Percentiles rank a stretch among this genome's conserved stretches.
Conservation (phyloP, 1,140 invertebrate species). For the Cepaea nemoralis region DNA sequence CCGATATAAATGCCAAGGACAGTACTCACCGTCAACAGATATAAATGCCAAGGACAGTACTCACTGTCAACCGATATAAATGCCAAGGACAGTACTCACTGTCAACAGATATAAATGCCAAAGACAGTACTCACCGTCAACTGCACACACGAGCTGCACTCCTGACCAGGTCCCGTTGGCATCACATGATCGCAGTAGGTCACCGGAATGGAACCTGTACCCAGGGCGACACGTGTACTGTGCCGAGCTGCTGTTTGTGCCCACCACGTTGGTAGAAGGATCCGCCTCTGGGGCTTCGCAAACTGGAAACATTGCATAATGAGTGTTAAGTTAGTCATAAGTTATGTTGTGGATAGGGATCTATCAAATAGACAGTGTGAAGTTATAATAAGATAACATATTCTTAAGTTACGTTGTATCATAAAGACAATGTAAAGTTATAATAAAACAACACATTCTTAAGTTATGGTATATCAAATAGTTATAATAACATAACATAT, state of each 20-base stretch:
- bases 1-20: too few species aligned
- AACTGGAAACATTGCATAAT: conserved; percentile 4
- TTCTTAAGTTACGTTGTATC: too few species aligned
- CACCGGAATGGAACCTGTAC: conserved; percentile 37
- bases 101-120: neutral
- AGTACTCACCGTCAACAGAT: too few species aligned
- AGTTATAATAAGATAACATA: too few species aligned
- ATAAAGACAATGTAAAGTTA: too few species aligned
- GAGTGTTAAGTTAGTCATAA: neutral
- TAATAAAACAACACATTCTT: too few species aligned
- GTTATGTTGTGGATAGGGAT: neutral
- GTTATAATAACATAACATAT: too few species aligned
- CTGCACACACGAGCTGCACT: conserved; percentile 29
- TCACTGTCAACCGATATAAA: too few species aligned
- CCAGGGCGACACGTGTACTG: conserved; percentile 41
- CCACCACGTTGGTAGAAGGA: conserved; percentile 23
- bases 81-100: too few species aligned
- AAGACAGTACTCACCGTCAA: conserved; percentile 39
- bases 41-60: too few species aligned
- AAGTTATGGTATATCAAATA: too few species aligned
- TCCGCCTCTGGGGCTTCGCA: conserved; percentile 21
- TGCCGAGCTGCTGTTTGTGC: conserved; percentile 23
- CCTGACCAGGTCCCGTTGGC: conserved; percentile 44
- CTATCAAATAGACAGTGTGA: too few species aligned
- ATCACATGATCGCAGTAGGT: conserved; percentile 39